Evolutionary conservation across 2,888 invertebrate genomes (phyloP), one percentile per base, ranked within the genome.

Genomic region (Saturnia pavonia): DNA sequence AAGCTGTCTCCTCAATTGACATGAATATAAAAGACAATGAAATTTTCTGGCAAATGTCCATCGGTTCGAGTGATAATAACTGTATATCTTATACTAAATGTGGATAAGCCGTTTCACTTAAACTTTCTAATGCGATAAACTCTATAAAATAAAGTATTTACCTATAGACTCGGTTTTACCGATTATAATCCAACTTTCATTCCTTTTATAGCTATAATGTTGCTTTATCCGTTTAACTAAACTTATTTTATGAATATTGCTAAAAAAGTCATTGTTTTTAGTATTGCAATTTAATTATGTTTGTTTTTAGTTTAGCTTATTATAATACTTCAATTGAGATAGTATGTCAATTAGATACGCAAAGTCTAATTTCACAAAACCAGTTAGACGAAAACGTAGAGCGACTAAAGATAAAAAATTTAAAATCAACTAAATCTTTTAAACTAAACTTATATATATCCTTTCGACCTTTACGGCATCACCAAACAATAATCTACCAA

Each of bases 111-210:
- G 27, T 70, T 67, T 66, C 66, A 66, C 54, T 70, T 65, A 42
- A n/a, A 27, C 66, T 70, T 69, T 70, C 66, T 70, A 70, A 70
- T 19, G 66, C 19, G 25, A 65, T 70, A 51, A 70, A 66, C 48
- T 66, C 8, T 69, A 25, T 57, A 27, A 65, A 66, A 54, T 57
- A 67, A 70, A 70, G 51, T n/a, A 19, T 40, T 40, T 65, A 66
- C n/a, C 43, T 51, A 70, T 66, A 42, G 57, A 51, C 42, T 57
- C 27, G 51, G 54, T 70, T 66, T 66, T 51, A 67, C 27, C 42
- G 69, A 65, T 69, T 69, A 69, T 22, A 60, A 34, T 63, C 27
- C 66, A 70, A 70, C 70, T 70, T 70, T 70, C 54, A 65, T 70
- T 60, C 25, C 27, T 60, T 60, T 14, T 25, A 27, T 60, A 27